Base-by-base conservation (phyloP, 1,140 invertebrate species). In the Forficula auricularia region DNA sequence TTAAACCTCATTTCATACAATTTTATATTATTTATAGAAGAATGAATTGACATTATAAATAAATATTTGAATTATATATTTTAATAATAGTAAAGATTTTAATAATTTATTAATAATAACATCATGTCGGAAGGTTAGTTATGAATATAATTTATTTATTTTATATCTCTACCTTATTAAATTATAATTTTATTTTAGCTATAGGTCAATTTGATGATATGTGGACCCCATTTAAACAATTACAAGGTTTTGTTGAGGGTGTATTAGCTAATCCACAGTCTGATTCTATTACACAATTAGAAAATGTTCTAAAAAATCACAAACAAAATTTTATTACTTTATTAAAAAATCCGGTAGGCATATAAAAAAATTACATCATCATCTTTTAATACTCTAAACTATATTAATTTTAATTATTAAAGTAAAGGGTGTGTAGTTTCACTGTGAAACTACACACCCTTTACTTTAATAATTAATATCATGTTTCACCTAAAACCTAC, bases 251-350 rank as follows among this genome's bases (percentile, higher is more conserved):
- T 22, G 74, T 90, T 10, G 77, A 83, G 53, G 62, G 70, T 30
- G 75, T 80, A 47, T 62, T 90, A n/a, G 62, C 66, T 19, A 67
- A 72, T 31, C 71, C 71, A 46, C 65, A 71, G 32, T 65, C 68
- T 20, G 71, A 74, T 49, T 65, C 70, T 16, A 69, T 75, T n/a
- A 70, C 78, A 45, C 78, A 87, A 50, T 75, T 94, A 53, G 84
- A 88, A 58, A 71, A 79, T 45, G 67, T 75, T 19, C 58, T 95
- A 14, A 67, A 77, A 38, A 76, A 79, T 56, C 77, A 91, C 54
- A 82, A 84, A 58, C 82, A 86, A 48, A 84, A 83, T 60, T 92
- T 94, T 61, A 69, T 87, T n/a, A 74, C 77, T 19, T 60, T 95
- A 12, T 61, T 94, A 9, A 81, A 83, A 57, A 88, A 89, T 65